These are phyloP conservation scores for Callipepla squamata DNA, from an alignment of 2,113 vertebrate genomes.

Conservation along the genomic window DNA sequence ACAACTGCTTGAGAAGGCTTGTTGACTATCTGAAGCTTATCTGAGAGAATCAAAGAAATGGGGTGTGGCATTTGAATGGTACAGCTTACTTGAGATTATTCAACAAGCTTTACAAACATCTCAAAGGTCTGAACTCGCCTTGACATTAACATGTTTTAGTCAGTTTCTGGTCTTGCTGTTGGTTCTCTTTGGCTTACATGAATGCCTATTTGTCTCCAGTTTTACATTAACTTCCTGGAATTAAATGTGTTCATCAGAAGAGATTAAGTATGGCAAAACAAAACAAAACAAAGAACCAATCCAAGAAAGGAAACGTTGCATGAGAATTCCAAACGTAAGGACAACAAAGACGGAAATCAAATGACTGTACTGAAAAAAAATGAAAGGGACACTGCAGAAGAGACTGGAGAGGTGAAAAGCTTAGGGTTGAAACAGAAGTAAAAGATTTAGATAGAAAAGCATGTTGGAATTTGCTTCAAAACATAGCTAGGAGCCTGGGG, in stretches of 20 bases:
- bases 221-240: neutral
- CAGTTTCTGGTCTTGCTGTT: neutral
- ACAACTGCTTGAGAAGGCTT: neutral
- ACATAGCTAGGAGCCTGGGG: neutral
- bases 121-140: neutral
- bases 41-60: fast-evolving
- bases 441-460: neutral
- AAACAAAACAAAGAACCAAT: neutral
- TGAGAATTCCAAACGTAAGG: neutral
- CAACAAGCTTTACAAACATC: neutral
- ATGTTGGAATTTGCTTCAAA: neutral
- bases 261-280: neutral
- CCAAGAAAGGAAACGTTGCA: neutral
- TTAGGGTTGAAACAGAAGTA: neutral
- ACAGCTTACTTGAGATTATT: neutral
- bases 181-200: neutral
- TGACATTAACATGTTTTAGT: neutral
- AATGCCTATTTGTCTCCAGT: neutral
- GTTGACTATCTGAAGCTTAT: neutral
- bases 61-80: neutral
- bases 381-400: neutral
- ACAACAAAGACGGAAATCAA: neutral
- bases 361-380: neutral
- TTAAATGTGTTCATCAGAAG: neutral
- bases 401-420: neutral